Conservation (phyloP, 2,888 invertebrate genomes). For the Drosophila subsilvestris region DNA sequence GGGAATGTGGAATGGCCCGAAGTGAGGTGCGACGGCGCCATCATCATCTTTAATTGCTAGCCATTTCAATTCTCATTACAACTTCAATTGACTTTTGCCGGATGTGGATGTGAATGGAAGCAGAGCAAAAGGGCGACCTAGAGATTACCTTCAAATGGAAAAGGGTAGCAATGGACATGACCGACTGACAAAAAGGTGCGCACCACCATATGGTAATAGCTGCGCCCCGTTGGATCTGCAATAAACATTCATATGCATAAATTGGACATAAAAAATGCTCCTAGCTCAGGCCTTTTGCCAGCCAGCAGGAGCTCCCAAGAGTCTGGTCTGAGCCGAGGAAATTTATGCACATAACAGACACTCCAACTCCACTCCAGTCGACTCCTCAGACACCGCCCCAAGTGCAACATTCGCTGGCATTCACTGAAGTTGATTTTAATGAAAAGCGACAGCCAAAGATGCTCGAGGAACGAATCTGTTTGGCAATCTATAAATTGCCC, state of each 20-base stretch:
- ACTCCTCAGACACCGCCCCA: conserved; percentile 2
- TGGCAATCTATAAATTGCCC: conserved; percentile 83
- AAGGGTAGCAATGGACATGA: conserved; percentile 17
- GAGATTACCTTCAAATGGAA: not conserved
- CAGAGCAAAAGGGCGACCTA: conserved; percentile 1
- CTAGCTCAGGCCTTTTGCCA: conserved; percentile 39
- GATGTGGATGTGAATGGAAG: conserved; percentile 41
- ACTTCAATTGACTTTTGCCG: conserved; percentile 71
- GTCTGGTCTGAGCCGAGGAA: conserved; percentile 20
- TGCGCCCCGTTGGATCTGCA: conserved; percentile 24
- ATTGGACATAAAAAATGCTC: conserved; percentile 47
- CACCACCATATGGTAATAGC: conserved; percentile 18
- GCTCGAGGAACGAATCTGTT: conserved; percentile 70
- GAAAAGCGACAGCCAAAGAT: conserved; percentile 65
- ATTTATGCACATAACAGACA: conserved; percentile 43
- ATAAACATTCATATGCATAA: conserved; percentile 49
- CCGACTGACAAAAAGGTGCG: not conserved
- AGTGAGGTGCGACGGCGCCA: not conserved
- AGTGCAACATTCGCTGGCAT: conserved; percentile 55
- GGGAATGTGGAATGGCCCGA: not conserved
- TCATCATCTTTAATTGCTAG: conserved; percentile 75
- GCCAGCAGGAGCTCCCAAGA: conserved; percentile 23
- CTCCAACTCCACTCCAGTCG: conserved; percentile 32
- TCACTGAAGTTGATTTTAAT: conserved; percentile 67
- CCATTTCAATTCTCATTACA: conserved; percentile 75